These are phyloP conservation scores for Buphagus erythrorhynchus DNA, from an alignment of 2,797 vertebrate genomes.

Conservation along the genomic window DNA sequence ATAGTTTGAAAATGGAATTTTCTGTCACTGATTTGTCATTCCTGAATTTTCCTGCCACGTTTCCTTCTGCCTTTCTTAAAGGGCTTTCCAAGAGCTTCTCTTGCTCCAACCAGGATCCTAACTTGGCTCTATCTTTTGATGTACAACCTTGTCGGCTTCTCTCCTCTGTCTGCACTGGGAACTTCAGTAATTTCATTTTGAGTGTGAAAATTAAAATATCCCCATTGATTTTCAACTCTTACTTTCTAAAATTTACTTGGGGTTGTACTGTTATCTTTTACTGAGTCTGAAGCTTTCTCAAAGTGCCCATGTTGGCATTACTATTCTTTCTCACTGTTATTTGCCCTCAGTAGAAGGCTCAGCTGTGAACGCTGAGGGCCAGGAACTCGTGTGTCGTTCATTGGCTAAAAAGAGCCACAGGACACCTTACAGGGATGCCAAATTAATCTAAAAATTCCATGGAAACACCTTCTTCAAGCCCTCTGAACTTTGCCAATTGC, in stretches of 20 bases:
- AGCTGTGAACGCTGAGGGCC: background rate
- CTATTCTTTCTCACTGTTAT: background rate
- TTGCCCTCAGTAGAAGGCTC: background rate
- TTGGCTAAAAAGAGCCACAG: background rate
- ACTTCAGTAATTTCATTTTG: background rate
- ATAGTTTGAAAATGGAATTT: background rate
- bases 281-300: background rate
- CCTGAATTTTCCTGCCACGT: background rate
- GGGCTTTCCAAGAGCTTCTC: background rate
- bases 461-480: background rate
- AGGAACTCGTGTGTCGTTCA: background rate
- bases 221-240: background rate
- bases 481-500: background rate
- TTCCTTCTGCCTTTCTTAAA: background rate
- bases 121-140: background rate
- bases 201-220: background rate
- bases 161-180: background rate
- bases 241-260: background rate
- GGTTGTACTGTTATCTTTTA: background rate
- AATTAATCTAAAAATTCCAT: fast-evolving
- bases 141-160: background rate
- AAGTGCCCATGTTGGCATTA: background rate
- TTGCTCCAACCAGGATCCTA: background rate
- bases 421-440: background rate
- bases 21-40: background rate